Base-by-base conservation (phyloP, 1,140 invertebrate genomes). In the Penaeus japonicus region DNA sequence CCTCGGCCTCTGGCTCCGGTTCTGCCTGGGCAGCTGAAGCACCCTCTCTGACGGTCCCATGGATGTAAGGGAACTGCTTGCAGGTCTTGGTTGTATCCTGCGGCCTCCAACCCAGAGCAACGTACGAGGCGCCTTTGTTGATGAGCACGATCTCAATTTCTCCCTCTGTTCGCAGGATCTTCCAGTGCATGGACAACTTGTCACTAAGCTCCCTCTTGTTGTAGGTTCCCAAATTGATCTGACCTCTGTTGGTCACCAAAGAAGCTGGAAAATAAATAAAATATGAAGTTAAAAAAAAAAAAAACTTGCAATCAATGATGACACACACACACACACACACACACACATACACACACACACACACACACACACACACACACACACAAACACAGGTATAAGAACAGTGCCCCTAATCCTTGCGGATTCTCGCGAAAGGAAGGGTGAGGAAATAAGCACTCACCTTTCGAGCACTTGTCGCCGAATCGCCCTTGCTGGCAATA, bases 401-500 rank as follows among this genome's bases (percentile, higher is more conserved):
- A 47, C 10, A 47, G 47, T 47, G 39, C 4, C 39, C 12, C 35
- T 7, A 39, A 39, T 39, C 7, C 35, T n/a, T n/a, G n/a, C n/a
- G n/a, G n/a, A n/a, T n/a, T n/a, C n/a, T n/a, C n/a, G n/a, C n/a
- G n/a, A 57, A 87, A 47, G 15, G 15, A 15, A 47, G 47, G 10
- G 47, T n/a, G n/a, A n/a, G 39, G 35, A 20, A 80, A 39, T 3
- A 15, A 80, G 35, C 24, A 88, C 90, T 65, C 55, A 89, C 90
- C 65, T 30, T 85, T 24, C 79, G 92, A 87, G 90, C 94, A 94
- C 17, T 91, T 90, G 39, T 89, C 87, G 17, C 93, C 93, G 92
- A 96, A 97, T 95, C 96, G 98, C 22, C 97, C 97, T 30, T 94
- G 93, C 89, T 96, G 95, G 92, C 97, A 99, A 92, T 97, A 99